Percentiles rank a stretch among this genome's conserved stretches.
These are phyloP conservation scores for Hirtodrosophila trivittata DNA, from an alignment of 2,888 invertebrate genomes.

Conservation along the genomic window DNA sequence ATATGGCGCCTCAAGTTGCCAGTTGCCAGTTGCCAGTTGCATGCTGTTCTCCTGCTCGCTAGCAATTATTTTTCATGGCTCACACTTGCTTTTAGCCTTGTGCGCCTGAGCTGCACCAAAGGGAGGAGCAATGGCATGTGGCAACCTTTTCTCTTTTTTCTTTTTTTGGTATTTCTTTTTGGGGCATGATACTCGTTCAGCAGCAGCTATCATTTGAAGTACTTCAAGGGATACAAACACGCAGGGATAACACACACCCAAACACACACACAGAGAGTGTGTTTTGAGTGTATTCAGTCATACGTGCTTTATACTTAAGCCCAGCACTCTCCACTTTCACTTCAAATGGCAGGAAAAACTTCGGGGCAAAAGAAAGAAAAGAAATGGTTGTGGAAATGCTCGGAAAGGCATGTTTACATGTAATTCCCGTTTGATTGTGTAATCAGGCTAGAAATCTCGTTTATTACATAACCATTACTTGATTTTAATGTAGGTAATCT, in stretches of 20 bases:
- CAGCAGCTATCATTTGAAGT: constrained; percentile 33
- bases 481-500: no score
- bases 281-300: constrained; percentile 20
- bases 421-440: no score
- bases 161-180: constrained; percentile 14
- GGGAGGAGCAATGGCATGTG: constrained; percentile 10
- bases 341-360: constrained; percentile 4
- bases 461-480: no score
- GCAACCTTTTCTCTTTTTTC: no score
- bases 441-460: no score
- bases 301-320: constrained; percentile 26
- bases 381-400: no score
- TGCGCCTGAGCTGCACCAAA: constrained; percentile 20
- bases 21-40: constrained; percentile 20
- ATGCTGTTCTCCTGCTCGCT: not conserved
- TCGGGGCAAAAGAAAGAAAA: not conserved
- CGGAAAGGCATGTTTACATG: no score
- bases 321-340: not conserved
- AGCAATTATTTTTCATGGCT: constrained; percentile 49
- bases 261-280: not conserved
- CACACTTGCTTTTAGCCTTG: constrained; percentile 32
- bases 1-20: constrained; percentile 57
- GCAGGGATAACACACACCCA: constrained; percentile 4
- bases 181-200: constrained; percentile 11
- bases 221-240: constrained; percentile 22